phyloP scores from a whole-genome alignment of 2,888 invertebrate species.

The Ophioninae sp. region DNA sequence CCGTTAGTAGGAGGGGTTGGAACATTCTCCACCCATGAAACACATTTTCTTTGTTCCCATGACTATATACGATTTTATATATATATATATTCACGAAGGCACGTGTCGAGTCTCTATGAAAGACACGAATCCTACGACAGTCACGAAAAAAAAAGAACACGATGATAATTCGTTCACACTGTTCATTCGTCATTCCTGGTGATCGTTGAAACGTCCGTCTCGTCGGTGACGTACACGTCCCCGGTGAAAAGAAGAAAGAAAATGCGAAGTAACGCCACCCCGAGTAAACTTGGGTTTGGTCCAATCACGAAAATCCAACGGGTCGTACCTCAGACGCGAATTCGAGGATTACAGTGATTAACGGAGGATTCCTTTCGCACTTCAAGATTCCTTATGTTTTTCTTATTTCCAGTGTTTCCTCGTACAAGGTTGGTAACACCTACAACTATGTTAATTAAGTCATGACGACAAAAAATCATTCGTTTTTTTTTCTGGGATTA shows the following conservation, averaged over 20 bases:
- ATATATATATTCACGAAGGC: too few relatives aligned
- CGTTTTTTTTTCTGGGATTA: too few relatives aligned
- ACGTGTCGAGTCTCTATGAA: conserved; percentile 8
- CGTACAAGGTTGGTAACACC: neutral
- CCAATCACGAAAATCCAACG: neutral
- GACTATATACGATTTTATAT: too few relatives aligned
- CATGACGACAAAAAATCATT: too few relatives aligned
- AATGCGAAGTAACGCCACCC: neutral
- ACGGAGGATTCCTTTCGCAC: neutral
- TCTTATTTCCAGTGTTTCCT: neutral
- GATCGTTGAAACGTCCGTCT: conserved; percentile 10
- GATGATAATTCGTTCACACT: neutral
- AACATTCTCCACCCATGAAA: neutral
- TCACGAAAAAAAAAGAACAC: neutral
- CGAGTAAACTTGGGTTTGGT: neutral
- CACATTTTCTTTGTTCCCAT: neutral
- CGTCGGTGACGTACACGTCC: conserved; percentile 9
- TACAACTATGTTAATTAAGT: neutral
- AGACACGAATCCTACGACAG: conserved; percentile 9
- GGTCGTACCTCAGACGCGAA: neutral
- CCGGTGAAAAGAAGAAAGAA: neutral
- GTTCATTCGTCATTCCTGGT: conserved; percentile 25
- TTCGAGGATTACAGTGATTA: neutral
- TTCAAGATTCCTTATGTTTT: conserved; percentile 1
- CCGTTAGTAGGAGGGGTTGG: neutral